phyloP scores from a whole-genome alignment of 2,797 vertebrate genomes.

The Heteromormyrus szaboi region DNA sequence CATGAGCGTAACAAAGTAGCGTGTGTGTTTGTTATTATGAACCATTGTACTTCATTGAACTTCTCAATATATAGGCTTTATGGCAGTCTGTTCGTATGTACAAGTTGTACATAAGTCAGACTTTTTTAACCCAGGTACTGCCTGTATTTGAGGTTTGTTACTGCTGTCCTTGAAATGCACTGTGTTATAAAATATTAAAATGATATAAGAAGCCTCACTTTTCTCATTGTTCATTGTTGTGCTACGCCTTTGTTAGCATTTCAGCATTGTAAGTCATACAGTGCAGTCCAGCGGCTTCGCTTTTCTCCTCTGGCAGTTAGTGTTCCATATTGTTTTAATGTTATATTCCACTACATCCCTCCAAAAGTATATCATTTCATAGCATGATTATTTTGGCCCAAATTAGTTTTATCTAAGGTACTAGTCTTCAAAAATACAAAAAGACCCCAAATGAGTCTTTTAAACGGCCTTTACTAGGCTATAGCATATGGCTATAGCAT shows the following conservation, averaged over 20 bases:
- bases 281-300: background rate
- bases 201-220: background rate
- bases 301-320: background rate
- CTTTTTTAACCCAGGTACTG: background rate
- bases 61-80: background rate
- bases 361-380: background rate
- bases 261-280: background rate
- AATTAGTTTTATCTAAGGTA: background rate
- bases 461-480: slow-evolving; percentile 32
- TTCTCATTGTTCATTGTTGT: background rate
- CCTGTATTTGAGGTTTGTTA: background rate
- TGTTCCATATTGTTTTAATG: background rate
- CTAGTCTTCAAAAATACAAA: background rate
- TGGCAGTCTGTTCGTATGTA: background rate
- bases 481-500: too few relatives aligned
- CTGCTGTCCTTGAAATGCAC: background rate
- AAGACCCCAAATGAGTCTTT: slow-evolving; percentile 31
- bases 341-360: background rate
- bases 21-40: background rate
- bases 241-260: background rate
- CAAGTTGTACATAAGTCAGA: background rate
- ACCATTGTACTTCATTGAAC: background rate
- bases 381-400: slow-evolving; percentile 2
- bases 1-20: background rate
- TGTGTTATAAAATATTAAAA: background rate